These are phyloP conservation scores for Hypercompe scribonia DNA, from an alignment of 2,888 invertebrate genomes.

Conservation along the genomic window DNA sequence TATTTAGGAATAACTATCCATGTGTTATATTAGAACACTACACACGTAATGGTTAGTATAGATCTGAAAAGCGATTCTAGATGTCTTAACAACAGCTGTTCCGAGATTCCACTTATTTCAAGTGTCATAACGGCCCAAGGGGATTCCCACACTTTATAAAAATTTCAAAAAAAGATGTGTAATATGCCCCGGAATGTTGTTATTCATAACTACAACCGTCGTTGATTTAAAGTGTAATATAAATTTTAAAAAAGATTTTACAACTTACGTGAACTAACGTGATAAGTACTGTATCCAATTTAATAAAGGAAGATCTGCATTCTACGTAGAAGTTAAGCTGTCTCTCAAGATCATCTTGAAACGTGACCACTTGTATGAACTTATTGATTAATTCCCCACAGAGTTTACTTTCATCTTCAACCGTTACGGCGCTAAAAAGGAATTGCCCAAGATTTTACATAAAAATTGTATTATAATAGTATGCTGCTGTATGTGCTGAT, in stretches of 20 bases:
- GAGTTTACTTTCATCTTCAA: slow-evolving; percentile 96
- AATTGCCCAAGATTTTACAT: not conserved
- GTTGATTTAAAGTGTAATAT: not conserved
- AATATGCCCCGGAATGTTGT: not conserved
- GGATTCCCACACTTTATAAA: too few relatives aligned
- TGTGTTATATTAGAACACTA: too few relatives aligned
- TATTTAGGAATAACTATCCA: too few relatives aligned
- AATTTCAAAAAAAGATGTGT: not conserved
- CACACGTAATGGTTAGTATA: too few relatives aligned
- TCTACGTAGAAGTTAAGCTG: slow-evolving; percentile 98
- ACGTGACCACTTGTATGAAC: slow-evolving; percentile 93
- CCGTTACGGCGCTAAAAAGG: slow-evolving; percentile 91
- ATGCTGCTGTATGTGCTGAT: not conserved
- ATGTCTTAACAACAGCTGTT: too few relatives aligned
- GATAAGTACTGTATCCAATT: slow-evolving; percentile 94
- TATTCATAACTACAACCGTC: not conserved
- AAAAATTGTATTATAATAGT: not conserved
- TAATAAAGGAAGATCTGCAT: slow-evolving; percentile 95
- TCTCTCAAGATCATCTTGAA: slow-evolving; percentile 95
- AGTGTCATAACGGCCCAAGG: too few relatives aligned
- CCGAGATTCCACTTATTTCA: too few relatives aligned
- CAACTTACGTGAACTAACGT: slow-evolving; percentile 93
- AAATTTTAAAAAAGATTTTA: not conserved
- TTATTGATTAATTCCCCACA: slow-evolving; percentile 94
- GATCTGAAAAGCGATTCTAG: not conserved